Percentiles rank a stretch among this genome's conserved stretches.
Evolutionary conservation across 1,140 invertebrate species (phyloP).

Genomic region (Pogonomyrmex californicus): DNA sequence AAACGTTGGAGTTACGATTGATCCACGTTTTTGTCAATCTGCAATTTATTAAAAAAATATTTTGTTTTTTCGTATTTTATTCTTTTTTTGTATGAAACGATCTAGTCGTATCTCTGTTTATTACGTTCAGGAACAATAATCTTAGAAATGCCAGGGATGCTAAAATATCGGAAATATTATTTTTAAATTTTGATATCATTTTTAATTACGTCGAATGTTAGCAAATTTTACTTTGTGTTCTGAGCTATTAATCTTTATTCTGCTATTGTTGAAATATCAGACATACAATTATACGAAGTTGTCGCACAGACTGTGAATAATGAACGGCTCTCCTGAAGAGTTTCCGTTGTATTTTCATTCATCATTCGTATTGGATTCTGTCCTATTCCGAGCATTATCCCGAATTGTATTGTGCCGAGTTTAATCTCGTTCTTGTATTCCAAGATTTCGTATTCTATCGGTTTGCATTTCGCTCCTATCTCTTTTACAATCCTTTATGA

Average conservation of each 20-base stretch:
- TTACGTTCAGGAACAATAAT: neutral
- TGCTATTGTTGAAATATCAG: neutral
- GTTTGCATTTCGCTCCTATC: neutral
- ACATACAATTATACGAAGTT: slow-evolving; percentile 3
- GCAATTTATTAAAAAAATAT: neutral
- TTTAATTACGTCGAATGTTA: neutral
- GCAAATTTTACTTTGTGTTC: neutral
- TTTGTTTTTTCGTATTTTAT: neutral
- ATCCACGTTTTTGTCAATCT: neutral
- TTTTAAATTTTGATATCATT: slow-evolving; percentile 14
- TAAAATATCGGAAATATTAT: neutral
- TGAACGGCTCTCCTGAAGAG: slow-evolving; percentile 12
- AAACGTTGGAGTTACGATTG: too few species aligned
- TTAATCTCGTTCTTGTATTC: slow-evolving; percentile 17
- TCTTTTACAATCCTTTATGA: neutral
- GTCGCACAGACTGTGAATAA: slow-evolving; percentile 10
- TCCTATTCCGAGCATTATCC: slow-evolving; percentile 23
- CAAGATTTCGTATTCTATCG: slow-evolving; percentile 9
- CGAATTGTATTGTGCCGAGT: slow-evolving; percentile 37
- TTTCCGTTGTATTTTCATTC: slow-evolving; percentile 40
- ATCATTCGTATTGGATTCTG: slow-evolving; percentile 26
- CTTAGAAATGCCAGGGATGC: neutral
- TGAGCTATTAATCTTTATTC: neutral
- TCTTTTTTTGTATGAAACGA: neutral
- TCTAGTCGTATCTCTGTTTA: neutral